Conservation (phyloP, 2,888 invertebrate genomes). For the Bembecia ichneumoniformis region DNA sequence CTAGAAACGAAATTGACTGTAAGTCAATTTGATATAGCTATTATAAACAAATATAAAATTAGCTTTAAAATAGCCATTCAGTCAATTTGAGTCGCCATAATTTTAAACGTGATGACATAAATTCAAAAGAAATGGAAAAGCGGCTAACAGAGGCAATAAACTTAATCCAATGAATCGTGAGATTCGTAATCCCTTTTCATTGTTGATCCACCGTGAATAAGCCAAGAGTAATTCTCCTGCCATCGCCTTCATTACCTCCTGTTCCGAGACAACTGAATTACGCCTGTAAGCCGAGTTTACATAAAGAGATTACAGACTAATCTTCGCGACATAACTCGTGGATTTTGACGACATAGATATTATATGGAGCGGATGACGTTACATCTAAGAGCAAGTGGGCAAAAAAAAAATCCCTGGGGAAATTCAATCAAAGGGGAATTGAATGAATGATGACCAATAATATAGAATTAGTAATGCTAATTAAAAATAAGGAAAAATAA, state of each 20-base stretch:
- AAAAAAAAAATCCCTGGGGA: no score
- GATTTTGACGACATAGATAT: not conserved
- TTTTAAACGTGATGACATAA: slow-evolving; percentile 11
- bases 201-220: slow-evolving; percentile 5
- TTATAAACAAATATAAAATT: no score
- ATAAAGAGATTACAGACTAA: slow-evolving; percentile 11
- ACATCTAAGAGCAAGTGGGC: no score
- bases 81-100: no score
- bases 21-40: no score
- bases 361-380: no score
- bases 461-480: no score
- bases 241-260: slow-evolving; percentile 4
- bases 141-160: slow-evolving; percentile 12
- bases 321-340: not conserved
- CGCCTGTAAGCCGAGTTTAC: slow-evolving; percentile 14
- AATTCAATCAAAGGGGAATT: no score
- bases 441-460: no score
- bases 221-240: slow-evolving; percentile 2
- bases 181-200: slow-evolving; percentile 12
- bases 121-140: slow-evolving; percentile 11
- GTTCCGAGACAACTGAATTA: slow-evolving; percentile 11
- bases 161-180: slow-evolving; percentile 7
- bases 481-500: no score
- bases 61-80: no score
- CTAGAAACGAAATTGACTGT: no score